These are phyloP conservation scores for Ciona savignyi DNA, from an alignment of 23 tunicate species.

Conservation along the genomic window DNA sequence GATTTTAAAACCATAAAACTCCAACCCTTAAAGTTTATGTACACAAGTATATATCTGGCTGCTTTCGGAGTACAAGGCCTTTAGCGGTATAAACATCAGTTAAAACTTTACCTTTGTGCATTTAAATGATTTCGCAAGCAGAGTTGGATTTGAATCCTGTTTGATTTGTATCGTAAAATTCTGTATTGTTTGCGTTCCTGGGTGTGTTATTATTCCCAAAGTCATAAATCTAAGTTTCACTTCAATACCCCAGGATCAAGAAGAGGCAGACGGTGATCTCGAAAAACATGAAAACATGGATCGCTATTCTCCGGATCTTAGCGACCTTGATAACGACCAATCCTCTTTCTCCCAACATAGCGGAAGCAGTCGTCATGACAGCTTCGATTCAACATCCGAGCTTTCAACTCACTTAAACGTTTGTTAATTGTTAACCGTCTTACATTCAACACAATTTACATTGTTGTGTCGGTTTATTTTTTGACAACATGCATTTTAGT, in stretches of 20 bases:
- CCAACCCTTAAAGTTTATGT: too few species aligned
- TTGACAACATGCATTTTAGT: background rate
- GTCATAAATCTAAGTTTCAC: too few species aligned
- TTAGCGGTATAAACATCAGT: too few species aligned
- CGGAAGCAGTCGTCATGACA: slow-evolving; percentile 38
- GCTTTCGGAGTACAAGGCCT: too few species aligned
- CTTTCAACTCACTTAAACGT: background rate
- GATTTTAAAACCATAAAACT: too few species aligned
- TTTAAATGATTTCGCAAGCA: too few species aligned
- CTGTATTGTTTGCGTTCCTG: too few species aligned
- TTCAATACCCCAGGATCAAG: background rate
- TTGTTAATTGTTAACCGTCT: background rate
- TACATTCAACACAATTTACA: background rate
- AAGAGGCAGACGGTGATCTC: background rate
- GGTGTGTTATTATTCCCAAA: too few species aligned
- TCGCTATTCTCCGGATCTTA: slow-evolving; percentile 28
- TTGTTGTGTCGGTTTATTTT: background rate
- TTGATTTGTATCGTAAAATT: too few species aligned
- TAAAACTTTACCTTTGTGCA: too few species aligned
- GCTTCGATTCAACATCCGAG: slow-evolving; percentile 14
- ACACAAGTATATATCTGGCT: too few species aligned
- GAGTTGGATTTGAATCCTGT: background rate
- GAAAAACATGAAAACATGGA: background rate
- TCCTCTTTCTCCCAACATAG: slow-evolving; percentile 39
- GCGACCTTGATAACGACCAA: slow-evolving; percentile 57